Conservation (phyloP, 2,888 invertebrate species). For the Pheosia gnoma region DNA sequence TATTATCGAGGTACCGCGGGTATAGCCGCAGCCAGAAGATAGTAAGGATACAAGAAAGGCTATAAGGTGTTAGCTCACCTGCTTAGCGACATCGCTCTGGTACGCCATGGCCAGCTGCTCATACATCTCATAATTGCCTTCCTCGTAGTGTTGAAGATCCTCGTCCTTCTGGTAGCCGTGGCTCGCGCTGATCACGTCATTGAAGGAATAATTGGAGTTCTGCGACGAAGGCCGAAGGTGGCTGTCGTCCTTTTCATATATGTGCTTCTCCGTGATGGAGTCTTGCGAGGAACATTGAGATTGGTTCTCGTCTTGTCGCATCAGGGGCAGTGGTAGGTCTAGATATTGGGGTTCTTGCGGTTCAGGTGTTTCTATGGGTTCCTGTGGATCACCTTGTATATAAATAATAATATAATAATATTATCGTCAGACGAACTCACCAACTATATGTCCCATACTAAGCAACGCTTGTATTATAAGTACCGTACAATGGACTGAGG, state of each 20-base stretch:
- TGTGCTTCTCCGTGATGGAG: slow-evolving; percentile 55
- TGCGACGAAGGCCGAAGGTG: slow-evolving; percentile 70
- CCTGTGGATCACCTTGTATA: too few species aligned
- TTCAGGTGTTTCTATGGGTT: too few species aligned
- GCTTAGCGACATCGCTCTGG: slow-evolving; percentile 72
- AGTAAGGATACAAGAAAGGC: too few species aligned
- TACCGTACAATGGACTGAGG: too few species aligned
- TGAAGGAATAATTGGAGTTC: slow-evolving; percentile 72
- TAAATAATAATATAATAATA: too few species aligned
- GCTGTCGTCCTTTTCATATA: slow-evolving; percentile 71
- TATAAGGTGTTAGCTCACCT: slow-evolving; percentile 49
- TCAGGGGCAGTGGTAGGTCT: slow-evolving; percentile 23
- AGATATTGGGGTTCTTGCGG: slow-evolving; percentile 28
- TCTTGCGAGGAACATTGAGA: slow-evolving; percentile 70
- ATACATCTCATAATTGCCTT: slow-evolving; percentile 71
- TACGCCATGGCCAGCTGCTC: slow-evolving; percentile 79
- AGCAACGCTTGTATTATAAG: too few species aligned
- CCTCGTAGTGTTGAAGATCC: slow-evolving; percentile 55
- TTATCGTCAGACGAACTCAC: too few species aligned
- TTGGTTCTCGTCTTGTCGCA: slow-evolving; percentile 48
- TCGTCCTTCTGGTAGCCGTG: slow-evolving; percentile 59
- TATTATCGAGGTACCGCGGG: too few species aligned
- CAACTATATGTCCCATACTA: too few species aligned
- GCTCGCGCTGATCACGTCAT: slow-evolving; percentile 65
- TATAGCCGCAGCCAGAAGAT: too few species aligned